Evolutionary conservation across 2,113 vertebrate genomes (phyloP), one percentile per base, ranked within the genome.

Genomic region (Vanacampus margaritifer): DNA sequence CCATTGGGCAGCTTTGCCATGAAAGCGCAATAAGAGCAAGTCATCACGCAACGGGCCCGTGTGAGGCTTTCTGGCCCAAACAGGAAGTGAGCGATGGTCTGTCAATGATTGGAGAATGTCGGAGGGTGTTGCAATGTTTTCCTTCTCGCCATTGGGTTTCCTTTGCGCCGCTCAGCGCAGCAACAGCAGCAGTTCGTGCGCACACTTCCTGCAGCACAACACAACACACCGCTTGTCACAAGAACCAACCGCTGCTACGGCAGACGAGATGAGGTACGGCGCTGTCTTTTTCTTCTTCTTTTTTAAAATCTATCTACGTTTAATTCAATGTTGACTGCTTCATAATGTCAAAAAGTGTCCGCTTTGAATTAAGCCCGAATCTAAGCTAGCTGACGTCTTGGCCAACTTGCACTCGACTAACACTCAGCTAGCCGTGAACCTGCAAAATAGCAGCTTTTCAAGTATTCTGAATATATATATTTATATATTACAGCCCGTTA

Each of bases 141-240:
- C 80, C 86, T 86, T 88, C 78, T 86, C 80, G 74, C 67, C 79
- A 89, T 88, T 90, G 86, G 88, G 67, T 75, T 86, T 87, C 83
- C 85, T 86, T 70, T 79, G 75, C 78, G 88, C 85, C 84, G 82
- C 67, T 91, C 81, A 87, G 48, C 84, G 69, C 82, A n/a, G 81
- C 83, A 32, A 76, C 84, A 74, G 9, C 65, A 72, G 61, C 71
- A 23, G 8, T 21, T 11, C 62, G 79, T 75, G 68, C 68, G 71
- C 53, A 63, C 66, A 75, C 79, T 89, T 89, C 90, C 91, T 89
- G 83, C 82, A 81, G 65, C 68, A 37, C 5, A 6, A 17, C 45
- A 73, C 70, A 50, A 9, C 48, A 74, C 70, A 62, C 58, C 51
- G 65, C 70, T 57, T 69, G 37, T 23, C 60, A 39, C 21, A 8